Conservation (phyloP, 2,888 invertebrate species). For the Smittia aterrima region DNA sequence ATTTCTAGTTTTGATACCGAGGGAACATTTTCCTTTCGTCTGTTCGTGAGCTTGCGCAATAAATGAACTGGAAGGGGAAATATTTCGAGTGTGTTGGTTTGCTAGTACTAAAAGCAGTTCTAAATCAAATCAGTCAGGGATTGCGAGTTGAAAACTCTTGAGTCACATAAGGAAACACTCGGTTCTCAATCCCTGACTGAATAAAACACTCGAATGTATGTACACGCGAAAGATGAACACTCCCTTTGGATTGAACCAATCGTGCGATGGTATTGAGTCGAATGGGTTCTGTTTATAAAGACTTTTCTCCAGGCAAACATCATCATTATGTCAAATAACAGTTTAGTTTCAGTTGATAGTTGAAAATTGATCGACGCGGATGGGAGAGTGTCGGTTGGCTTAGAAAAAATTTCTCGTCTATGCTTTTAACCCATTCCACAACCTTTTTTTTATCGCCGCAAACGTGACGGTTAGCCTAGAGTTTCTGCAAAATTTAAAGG, state of each 20-base stretch:
- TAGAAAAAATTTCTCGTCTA: background rate
- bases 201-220: background rate
- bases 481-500: background rate
- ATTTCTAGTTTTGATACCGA: background rate
- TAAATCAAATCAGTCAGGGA: background rate
- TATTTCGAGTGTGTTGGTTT: background rate
- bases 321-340: slow-evolving; percentile 23
- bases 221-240: slow-evolving; percentile 11
- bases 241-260: slow-evolving; percentile 33
- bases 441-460: background rate
- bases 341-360: slow-evolving; percentile 29
- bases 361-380: slow-evolving; percentile 26
- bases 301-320: background rate
- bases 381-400: slow-evolving; percentile 5
- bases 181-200: background rate
- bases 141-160: background rate
- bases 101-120: background rate
- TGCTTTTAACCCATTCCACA: background rate
- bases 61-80: background rate
- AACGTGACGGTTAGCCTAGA: background rate
- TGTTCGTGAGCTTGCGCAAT: slow-evolving; percentile 5
- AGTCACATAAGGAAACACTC: background rate
- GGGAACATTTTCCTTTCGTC: background rate
- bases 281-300: slow-evolving; percentile 4
- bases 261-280: slow-evolving; percentile 13